These are phyloP conservation scores for Drosophila dunni DNA, from an alignment of 1,140 invertebrate genomes.

Conservation along the genomic window DNA sequence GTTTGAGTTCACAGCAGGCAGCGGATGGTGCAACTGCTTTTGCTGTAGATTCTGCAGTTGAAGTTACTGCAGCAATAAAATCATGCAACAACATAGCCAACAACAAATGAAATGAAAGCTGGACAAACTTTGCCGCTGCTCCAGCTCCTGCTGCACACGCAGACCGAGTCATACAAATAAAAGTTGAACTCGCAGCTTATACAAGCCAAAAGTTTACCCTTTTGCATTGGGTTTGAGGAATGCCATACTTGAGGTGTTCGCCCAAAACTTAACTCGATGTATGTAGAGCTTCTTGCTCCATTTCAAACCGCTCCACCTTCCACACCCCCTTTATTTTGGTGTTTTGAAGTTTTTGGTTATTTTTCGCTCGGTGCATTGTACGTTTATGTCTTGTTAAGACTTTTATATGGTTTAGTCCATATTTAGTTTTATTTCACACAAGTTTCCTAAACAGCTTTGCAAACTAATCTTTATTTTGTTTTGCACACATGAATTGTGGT, in stretches of 20 bases:
- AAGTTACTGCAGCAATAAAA: conserved; percentile 64
- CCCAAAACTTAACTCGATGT: conserved; percentile 44
- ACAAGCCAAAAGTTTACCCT: conserved; percentile 60
- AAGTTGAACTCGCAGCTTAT: conserved; percentile 68
- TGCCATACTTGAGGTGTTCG: conserved; percentile 71
- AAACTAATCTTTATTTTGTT: conserved; percentile 65
- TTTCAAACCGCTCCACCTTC: not conserved
- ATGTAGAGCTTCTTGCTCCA: not conserved
- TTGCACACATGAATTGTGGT: conserved; percentile 1
- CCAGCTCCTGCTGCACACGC: conserved; percentile 45
- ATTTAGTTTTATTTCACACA: conserved; percentile 70
- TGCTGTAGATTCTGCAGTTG: conserved; percentile 25
- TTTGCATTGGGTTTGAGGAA: conserved; percentile 16
- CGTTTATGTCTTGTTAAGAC: conserved; percentile 82
- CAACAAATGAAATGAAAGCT: conserved; percentile 33
- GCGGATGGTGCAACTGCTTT: conserved; percentile 31
- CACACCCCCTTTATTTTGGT: too few species aligned
- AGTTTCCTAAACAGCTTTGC: conserved; percentile 64
- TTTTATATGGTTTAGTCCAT: conserved; percentile 74
- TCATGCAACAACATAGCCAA: conserved; percentile 29
- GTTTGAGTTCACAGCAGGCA: conserved; percentile 34
- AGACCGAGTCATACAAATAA: conserved; percentile 76
- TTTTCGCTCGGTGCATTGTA: conserved; percentile 46
- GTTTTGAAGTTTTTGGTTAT: conserved; percentile 51
- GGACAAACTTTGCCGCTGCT: conserved; percentile 55